Conservation (phyloP, 1,140 invertebrate species). For the Gonioctena quinquepunctata region DNA sequence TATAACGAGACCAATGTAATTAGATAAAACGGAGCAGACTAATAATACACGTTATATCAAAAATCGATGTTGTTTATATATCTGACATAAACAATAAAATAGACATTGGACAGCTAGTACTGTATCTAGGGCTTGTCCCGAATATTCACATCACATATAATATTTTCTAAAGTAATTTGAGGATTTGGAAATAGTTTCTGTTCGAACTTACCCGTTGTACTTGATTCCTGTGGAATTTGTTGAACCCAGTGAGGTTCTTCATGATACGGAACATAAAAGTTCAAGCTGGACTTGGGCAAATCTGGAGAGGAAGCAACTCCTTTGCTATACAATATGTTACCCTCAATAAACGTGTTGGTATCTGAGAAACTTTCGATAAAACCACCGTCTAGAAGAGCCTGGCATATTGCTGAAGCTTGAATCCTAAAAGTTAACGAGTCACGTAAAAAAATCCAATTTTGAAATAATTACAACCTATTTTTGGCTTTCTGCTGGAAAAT, state of each 20-base stretch:
- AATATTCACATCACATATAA: too few species aligned
- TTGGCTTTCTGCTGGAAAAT: constrained; percentile 70
- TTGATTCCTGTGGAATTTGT: constrained; percentile 66
- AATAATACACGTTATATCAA: too few species aligned
- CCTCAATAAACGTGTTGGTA: constrained; percentile 57
- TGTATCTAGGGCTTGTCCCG: too few species aligned
- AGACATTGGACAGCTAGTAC: too few species aligned
- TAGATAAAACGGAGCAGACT: too few species aligned
- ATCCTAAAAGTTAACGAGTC: constrained; percentile 61
- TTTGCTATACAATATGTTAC: constrained; percentile 64
- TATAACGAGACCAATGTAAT: too few species aligned
- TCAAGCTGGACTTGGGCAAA: constrained; percentile 27
- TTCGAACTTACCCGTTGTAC: constrained; percentile 56
- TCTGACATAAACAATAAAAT: too few species aligned
- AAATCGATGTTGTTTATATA: too few species aligned
- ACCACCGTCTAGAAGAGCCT: constrained; percentile 77
- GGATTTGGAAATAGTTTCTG: not conserved
- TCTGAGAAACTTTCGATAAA: constrained; percentile 71
- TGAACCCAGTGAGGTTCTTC: constrained; percentile 73
- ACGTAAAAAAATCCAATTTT: too few species aligned
- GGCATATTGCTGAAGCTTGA: constrained; percentile 79
- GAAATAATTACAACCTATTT: constrained; percentile 55
- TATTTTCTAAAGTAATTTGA: not conserved
- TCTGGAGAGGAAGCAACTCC: constrained; percentile 43
- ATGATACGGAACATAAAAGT: constrained; percentile 43